These are phyloP conservation scores for Caenorhabditis sulstoni DNA, from an alignment of 2,888 invertebrate genomes.

Conservation along the genomic window DNA sequence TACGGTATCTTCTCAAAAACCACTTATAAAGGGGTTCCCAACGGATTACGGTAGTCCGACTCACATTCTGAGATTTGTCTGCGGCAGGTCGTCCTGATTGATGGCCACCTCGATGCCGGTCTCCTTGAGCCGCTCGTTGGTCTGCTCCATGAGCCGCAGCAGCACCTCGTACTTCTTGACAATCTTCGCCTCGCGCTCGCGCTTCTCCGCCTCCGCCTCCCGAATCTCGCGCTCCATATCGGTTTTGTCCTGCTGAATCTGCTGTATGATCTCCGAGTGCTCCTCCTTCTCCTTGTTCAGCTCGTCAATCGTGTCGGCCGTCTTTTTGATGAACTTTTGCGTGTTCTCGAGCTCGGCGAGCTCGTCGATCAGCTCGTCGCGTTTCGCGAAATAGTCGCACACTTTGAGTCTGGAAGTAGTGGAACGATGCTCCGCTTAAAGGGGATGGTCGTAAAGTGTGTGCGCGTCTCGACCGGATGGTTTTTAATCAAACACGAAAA, in stretches of 20 bases:
- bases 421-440: no score
- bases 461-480: no score
- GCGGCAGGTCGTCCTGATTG: conserved; percentile 66
- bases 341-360: conserved; percentile 66
- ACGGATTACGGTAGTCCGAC: neutral
- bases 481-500: neutral
- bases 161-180: conserved; percentile 64
- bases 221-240: conserved; percentile 71
- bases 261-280: conserved; percentile 77
- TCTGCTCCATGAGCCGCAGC: conserved; percentile 69
- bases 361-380: conserved; percentile 69
- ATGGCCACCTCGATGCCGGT: conserved; percentile 70
- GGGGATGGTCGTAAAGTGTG: no score
- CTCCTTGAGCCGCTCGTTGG: conserved; percentile 72
- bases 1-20: neutral
- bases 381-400: conserved; percentile 55
- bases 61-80: conserved; percentile 55
- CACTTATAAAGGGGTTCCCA: neutral
- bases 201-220: conserved; percentile 68
- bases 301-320: conserved; percentile 73
- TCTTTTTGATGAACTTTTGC: conserved; percentile 70
- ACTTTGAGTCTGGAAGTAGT: conserved; percentile 53
- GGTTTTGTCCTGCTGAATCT: conserved; percentile 77
- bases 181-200: conserved; percentile 67
- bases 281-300: conserved; percentile 76